Evolutionary conservation across 2,888 invertebrate species (phyloP).

Genomic region (Coenonympha glycerion): DNA sequence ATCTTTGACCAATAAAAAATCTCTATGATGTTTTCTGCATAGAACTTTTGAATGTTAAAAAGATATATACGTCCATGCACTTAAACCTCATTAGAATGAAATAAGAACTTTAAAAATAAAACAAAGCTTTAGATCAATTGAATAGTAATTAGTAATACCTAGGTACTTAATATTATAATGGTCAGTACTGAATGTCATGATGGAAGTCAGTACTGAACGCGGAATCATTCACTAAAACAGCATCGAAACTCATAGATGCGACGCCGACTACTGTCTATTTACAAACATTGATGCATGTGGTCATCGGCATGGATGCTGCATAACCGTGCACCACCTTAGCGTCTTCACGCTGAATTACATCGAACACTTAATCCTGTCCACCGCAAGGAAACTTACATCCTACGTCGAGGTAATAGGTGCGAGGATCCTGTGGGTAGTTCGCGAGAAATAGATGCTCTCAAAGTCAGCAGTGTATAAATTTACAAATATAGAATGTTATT

Average conservation of each 20-base stretch:
- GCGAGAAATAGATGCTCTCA: constrained; percentile 51
- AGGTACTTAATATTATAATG: too few relatives aligned
- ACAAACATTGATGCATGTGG: constrained; percentile 76
- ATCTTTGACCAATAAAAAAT: too few relatives aligned
- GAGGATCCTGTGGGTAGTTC: constrained; percentile 37
- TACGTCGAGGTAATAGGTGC: constrained; percentile 38
- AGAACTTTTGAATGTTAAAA: too few relatives aligned
- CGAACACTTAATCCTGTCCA: constrained; percentile 38
- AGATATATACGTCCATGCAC: too few relatives aligned
- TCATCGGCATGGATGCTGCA: constrained; percentile 73
- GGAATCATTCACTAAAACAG: constrained; percentile 28
- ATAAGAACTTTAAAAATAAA: neutral
- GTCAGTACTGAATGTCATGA: constrained; percentile 18
- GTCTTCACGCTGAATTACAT: constrained; percentile 58
- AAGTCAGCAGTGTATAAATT: constrained; percentile 68
- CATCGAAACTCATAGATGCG: constrained; percentile 50
- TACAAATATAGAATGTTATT: constrained; percentile 76
- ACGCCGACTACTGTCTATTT: constrained; percentile 68
- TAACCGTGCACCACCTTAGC: constrained; percentile 68
- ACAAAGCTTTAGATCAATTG: neutral
- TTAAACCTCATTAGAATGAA: too few relatives aligned
- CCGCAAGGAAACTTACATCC: constrained; percentile 36
- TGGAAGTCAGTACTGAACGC: constrained; percentile 15
- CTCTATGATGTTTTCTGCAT: too few relatives aligned
- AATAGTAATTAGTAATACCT: too few relatives aligned